Base-by-base conservation (phyloP, 1,140 invertebrate species). In the Polypedilum vanderplanki region DNA sequence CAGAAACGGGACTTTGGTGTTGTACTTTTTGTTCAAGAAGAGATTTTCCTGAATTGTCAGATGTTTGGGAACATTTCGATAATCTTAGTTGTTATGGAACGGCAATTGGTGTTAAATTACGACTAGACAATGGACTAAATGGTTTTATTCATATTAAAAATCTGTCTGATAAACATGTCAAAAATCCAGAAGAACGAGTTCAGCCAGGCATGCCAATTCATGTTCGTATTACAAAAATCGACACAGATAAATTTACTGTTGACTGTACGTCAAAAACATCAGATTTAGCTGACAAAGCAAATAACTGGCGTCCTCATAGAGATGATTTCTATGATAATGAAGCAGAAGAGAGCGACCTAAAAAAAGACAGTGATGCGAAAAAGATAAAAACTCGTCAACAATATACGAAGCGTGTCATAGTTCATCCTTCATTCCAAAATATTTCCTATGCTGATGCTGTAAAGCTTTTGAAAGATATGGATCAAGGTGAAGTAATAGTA, bases 61-160 rank as follows among this genome's bases (percentile, higher is more conserved):
- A 99, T 84, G 94, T 98, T 4, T 98, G 97, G 97, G 96, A 96
- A 85, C 97, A 99, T 84, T 98, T 98, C 85, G 97, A 98, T 84
- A 92, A 94, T 64, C 93, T 93, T 41, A 90, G 91, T 20, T 99
- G 98, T 85, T 96, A 94, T 0, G 98, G 98, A 0, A 93, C 96
- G 83, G 94, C 97, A 1, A 93, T 93, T 0, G 98, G 98, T 1
- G 91, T 99, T 0, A 88, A 92, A 75, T 85, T 96, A 1, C 87
- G 92, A 0, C 83, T 99, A 0, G 98, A 99, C 80, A 99, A 99
- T 84, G 95, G 95, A 0, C 86, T 99, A 7, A 91, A 87, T 8
- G 97, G 98, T 0, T 98, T 98, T 81, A 95, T 99, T 80, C 93
- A 93, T 78, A 93, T 96, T 73, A 96, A 96, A 82, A 96, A 96